A percentile compares a stretch with the other conserved stretches of the same genome.
Conservation (phyloP, 2,113 vertebrate genomes). For the Epinephelus moara region DNA sequence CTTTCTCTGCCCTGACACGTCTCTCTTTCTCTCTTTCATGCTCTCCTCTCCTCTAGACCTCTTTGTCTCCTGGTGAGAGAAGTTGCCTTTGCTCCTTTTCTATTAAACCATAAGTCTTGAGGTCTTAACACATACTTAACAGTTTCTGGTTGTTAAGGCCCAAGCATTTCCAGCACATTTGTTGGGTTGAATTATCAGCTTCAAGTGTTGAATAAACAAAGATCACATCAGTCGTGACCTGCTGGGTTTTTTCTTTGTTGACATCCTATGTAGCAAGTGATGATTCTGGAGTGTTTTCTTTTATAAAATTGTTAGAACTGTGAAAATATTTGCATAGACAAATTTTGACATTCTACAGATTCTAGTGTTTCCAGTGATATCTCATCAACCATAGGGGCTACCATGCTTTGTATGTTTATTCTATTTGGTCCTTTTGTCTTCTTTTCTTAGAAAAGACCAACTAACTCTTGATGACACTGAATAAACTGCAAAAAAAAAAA, state of each 20-base stretch:
- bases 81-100: constrained; percentile 28
- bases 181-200: not conserved
- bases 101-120: constrained; percentile 32
- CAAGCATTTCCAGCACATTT: not conserved
- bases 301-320: not conserved
- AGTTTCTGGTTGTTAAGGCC: constrained; percentile 20
- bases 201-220: not conserved
- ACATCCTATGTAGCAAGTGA: not conserved
- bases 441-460: not conserved
- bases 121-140: constrained; percentile 16
- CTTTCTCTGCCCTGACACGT: constrained; percentile 8
- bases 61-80: constrained; percentile 6
- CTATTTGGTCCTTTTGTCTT: not conserved
- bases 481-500: constrained; percentile 16
- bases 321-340: not conserved
- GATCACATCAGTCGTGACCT: not conserved
- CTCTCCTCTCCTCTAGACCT: constrained; percentile 10
- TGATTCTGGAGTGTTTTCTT: constrained; percentile 1
- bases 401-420: not conserved
- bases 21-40: constrained; percentile 19
- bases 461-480: constrained; percentile 18
- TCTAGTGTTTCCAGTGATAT: not conserved
- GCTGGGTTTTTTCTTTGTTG: not conserved
- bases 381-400: not conserved
- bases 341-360: not conserved